These are phyloP conservation scores for Odontesthes bonariensis DNA, from an alignment of 2,113 vertebrate genomes.

Conservation along the genomic window DNA sequence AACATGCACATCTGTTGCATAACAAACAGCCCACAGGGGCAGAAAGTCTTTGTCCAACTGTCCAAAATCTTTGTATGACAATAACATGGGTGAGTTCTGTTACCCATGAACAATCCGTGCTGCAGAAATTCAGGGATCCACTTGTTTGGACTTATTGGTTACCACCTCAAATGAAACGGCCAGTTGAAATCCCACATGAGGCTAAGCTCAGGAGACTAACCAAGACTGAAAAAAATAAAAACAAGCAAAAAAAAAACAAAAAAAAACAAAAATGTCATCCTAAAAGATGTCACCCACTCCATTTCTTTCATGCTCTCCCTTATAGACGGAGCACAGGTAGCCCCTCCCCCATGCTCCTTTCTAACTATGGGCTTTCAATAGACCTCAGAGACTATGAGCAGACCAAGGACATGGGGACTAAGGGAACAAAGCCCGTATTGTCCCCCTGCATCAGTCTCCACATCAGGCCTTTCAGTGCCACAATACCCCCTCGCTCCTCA, in stretches of 20 bases:
- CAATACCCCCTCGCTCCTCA: slow-evolving; percentile 60
- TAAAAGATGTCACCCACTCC: slow-evolving; percentile 1
- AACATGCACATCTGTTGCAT: background rate
- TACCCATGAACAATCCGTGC: background rate
- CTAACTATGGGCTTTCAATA: slow-evolving; percentile 55
- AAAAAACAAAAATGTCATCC: background rate
- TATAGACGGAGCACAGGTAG: slow-evolving; percentile 66
- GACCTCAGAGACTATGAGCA: slow-evolving; percentile 55
- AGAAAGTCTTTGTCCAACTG: background rate
- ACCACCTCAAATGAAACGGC: background rate
- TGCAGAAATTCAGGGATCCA: background rate
- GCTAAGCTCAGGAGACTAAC: background rate
- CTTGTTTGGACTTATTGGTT: too few species aligned
- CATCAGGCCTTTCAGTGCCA: slow-evolving; percentile 77
- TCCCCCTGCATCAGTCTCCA: slow-evolving; percentile 76
- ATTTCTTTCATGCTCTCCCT: slow-evolving; percentile 4
- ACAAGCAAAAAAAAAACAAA: too few species aligned
- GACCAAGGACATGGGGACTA: slow-evolving; percentile 65
- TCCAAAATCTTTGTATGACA: background rate
- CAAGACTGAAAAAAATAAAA: background rate
- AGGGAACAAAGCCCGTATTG: slow-evolving; percentile 80
- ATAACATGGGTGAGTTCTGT: background rate
- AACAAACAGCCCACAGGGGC: background rate
- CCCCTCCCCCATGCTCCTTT: slow-evolving; percentile 46
- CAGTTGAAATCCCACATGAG: background rate